These are phyloP conservation scores for Todiramphus chloris DNA, from an alignment of 2,113 vertebrate genomes.

Conservation along the genomic window DNA sequence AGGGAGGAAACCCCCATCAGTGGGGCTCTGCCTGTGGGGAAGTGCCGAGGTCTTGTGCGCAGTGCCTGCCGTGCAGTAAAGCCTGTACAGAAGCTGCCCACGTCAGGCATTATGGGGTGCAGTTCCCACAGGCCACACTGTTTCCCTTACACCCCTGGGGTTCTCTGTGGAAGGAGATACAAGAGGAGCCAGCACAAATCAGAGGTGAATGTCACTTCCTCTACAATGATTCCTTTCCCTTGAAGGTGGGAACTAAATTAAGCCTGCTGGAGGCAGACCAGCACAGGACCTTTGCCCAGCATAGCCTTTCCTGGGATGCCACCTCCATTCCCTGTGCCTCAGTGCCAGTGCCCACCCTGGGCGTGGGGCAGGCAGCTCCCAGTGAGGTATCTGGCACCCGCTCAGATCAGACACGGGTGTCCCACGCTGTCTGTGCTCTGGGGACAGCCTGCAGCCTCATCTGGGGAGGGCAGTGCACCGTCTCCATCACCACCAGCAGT, in stretches of 20 bases:
- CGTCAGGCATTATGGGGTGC: accelerated
- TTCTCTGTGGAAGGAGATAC: not conserved
- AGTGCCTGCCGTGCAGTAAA: not conserved
- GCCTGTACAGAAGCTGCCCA: not conserved
- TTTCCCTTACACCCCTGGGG: not conserved
- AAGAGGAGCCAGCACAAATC: not conserved
- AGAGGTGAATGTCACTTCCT: not conserved
- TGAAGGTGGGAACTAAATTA: not conserved
- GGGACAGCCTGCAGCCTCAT: accelerated
- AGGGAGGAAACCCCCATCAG: not conserved
- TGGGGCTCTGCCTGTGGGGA: not conserved
- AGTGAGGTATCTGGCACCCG: not conserved
- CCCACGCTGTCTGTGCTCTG: accelerated
- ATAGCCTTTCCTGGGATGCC: not conserved
- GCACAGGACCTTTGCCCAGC: not conserved
- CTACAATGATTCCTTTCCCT: not conserved
- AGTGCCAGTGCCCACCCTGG: not conserved
- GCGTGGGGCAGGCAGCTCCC: not conserved
- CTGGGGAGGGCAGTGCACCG: accelerated
- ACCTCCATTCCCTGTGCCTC: not conserved
- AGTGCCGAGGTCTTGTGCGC: accelerated
- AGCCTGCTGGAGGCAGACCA: not conserved
- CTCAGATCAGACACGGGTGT: not conserved
- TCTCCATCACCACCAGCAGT: not conserved
- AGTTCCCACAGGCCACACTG: accelerated